Base-by-base conservation (phyloP, 2,113 vertebrate species). In the Epinephelus moara region DNA sequence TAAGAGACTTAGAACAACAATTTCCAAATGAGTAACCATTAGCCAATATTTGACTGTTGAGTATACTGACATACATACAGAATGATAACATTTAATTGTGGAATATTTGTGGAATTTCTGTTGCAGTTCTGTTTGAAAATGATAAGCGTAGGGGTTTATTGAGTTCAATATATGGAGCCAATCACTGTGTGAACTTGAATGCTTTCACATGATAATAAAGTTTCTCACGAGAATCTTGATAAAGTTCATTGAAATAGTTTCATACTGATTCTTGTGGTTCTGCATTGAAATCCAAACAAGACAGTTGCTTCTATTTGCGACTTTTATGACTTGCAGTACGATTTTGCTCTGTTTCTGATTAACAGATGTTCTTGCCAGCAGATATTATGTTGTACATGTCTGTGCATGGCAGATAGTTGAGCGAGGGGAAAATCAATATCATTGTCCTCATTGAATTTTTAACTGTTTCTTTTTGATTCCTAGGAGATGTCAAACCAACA, bases 281-380 rank as follows among this genome's bases (percentile, higher is more conserved):
- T 56, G 27, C 1, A 15, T 19, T 40, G 4, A 84, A 19, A 75
- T 62, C 50, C 47, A 80, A 73, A 19, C 27, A 60, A 57, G 21
- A 67, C 49, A 33, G 17, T 55, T 59, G 11, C 25, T 55, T 55
- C 30, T 33, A 15, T 25, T 53, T 78, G 59, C 14, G n/a, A 14
- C 15, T 63, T 55, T 82, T 64, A 62, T 82, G 83, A 75, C 21
- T 62, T 52, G 45, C 53, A 6, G 64, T 33, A 25, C 47, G 21
- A 15, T 71, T 70, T 61, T 66, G 37, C 57, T 85, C 66, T 71
- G 83, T 90, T 89, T 90, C 84, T 92, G 71, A 94, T 90, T 86
- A 87, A 91, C 83, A 80, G 33, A 88, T 70, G 67, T 81, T 81
- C 60, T 84, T 64, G 10, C 25, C 47, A 52, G 45, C 68, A 79